phyloP scores from a whole-genome alignment of 1,140 invertebrate species.

The Formica selysi region DNA sequence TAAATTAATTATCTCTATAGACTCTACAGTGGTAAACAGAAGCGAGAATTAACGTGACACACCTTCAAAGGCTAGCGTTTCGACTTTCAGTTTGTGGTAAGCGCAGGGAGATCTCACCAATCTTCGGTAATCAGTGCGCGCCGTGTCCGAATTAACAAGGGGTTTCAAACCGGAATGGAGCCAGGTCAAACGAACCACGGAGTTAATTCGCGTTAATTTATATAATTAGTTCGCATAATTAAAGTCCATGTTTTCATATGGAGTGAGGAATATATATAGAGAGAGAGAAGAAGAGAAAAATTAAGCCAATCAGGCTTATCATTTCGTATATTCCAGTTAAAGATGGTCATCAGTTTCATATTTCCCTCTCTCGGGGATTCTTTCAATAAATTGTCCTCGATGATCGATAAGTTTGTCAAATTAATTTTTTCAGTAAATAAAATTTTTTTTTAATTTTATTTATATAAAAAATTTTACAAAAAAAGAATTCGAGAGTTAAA shows the following conservation, averaged over 20 bases:
- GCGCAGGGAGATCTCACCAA: conserved; percentile 67
- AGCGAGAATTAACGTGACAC: conserved; percentile 69
- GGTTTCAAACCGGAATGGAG: conserved; percentile 45
- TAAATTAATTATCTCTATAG: conserved; percentile 2
- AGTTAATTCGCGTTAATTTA: conserved; percentile 81
- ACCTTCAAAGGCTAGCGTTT: conserved; percentile 69
- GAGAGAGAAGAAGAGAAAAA: background rate
- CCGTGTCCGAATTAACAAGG: conserved; percentile 68
- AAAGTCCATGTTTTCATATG: conserved; percentile 74
- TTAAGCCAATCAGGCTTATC: conserved; percentile 14
- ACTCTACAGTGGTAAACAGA: background rate
- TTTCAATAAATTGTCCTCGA: background rate
- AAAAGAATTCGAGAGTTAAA: background rate
- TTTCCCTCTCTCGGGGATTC: background rate
- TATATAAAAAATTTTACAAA: background rate
- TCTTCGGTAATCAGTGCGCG: conserved; percentile 74
- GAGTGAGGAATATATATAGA: background rate
- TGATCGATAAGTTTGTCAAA: background rate
- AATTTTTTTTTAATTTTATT: background rate
- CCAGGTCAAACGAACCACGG: conserved; percentile 72
- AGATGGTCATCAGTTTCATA: background rate
- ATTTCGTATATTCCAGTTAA: background rate
- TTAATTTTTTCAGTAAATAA: background rate
- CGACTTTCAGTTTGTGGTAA: conserved; percentile 66
- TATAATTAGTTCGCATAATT: conserved; percentile 80